A percentile compares a stretch with the other conserved stretches of the same genome.
Conservation (phyloP, 2,113 vertebrate genomes). For the Pseudonaja textilis region DNA sequence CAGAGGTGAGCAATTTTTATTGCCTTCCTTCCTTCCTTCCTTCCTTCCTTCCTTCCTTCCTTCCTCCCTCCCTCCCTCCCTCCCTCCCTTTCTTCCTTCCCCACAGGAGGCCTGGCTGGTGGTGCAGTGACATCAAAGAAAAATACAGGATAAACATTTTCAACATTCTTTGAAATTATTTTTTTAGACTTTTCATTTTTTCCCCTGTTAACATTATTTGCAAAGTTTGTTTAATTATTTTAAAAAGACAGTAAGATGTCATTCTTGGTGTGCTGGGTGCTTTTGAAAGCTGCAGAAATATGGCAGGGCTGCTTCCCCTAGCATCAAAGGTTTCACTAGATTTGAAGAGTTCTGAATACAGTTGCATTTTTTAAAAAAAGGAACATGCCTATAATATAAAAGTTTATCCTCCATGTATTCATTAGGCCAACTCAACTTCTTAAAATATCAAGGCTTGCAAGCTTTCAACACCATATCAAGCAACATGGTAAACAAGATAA, state of each 20-base stretch:
- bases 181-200: not conserved
- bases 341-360: too few species aligned
- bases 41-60: too few species aligned
- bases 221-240: not conserved
- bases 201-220: not conserved
- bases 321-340: not conserved
- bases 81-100: too few species aligned
- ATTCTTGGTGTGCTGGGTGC: not conserved
- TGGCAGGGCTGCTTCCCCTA: not conserved
- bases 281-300: not conserved
- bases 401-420: not conserved
- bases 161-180: not conserved
- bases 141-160: not conserved
- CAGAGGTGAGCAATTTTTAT: not conserved
- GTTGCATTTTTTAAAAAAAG: too few species aligned
- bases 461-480: too few species aligned
- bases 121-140: not conserved
- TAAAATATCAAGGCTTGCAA: too few species aligned
- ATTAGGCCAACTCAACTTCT: too few species aligned
- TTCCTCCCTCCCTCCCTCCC: too few species aligned
- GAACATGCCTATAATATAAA: not conserved
- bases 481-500: too few species aligned
- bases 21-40: too few species aligned
- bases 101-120: not conserved
- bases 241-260: not conserved